phyloP scores from a whole-genome alignment of 2,113 vertebrate genomes.

The Coturnix japonica region DNA sequence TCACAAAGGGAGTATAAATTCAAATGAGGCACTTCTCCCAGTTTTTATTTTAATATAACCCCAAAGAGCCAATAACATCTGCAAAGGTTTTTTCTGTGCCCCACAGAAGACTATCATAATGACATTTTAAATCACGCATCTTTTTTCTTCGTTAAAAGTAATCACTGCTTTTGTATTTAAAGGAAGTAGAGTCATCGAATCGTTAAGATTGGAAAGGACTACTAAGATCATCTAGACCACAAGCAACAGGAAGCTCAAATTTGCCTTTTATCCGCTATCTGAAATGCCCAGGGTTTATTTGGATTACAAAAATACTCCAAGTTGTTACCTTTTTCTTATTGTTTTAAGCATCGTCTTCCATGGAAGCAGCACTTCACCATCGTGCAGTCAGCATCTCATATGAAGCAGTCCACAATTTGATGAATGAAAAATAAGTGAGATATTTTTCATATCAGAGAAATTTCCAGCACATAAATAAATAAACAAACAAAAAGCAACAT shows the following conservation, averaged over 20 bases:
- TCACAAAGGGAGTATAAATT: constrained; percentile 79
- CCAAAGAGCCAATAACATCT: constrained; percentile 42
- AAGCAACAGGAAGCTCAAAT: not conserved
- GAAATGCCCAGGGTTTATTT: not conserved
- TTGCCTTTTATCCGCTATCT: not conserved
- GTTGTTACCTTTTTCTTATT: not conserved
- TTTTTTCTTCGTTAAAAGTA: not conserved
- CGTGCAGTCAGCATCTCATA: not conserved
- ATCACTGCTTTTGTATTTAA: not conserved
- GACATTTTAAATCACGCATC: not conserved
- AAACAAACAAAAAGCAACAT: too few species aligned
- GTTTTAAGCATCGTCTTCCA: not conserved
- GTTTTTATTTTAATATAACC: constrained; percentile 60
- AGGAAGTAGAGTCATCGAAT: not conserved
- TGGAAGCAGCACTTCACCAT: not conserved
- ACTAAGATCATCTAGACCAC: not conserved
- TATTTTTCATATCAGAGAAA: not conserved
- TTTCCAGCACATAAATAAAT: not conserved
- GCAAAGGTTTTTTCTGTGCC: constrained; percentile 46
- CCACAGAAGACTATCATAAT: constrained; percentile 35
- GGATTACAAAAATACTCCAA: not conserved
- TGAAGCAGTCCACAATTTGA: not conserved
- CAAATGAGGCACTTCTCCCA: constrained; percentile 66
- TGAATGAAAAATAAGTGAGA: constrained; percentile 6
- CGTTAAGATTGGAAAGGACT: not conserved